Evolutionary conservation across 2,113 vertebrate genomes (phyloP), one percentile per base, ranked within the genome.

Genomic region (Phyllostomus hastatus): DNA sequence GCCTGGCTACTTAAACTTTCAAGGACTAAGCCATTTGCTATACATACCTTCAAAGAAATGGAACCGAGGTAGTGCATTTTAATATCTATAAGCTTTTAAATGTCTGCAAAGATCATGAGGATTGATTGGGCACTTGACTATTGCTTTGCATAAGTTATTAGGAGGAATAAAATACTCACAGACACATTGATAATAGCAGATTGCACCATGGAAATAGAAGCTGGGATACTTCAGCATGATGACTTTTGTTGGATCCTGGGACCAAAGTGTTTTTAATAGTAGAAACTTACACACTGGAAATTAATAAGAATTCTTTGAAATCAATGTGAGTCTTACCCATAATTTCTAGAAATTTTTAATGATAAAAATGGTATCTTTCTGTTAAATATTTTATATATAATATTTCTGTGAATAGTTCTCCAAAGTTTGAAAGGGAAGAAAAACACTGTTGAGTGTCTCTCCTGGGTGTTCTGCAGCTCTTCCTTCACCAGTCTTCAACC

Each of bases 331-430:
- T 5, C 83, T 41, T 38, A 80, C 16, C 14, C 26, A 38, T 83
- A 52, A 73, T 82, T 85, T 95, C 38, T 90, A 79, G 61, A 93
- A 95, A 91, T 59, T 3, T 38, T 75, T 84, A 84, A 96, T 59
- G 17, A 87, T 87, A 24, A 91, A 89, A 83, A 96, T 50, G 75
- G 7, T n/a, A 92, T 70, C 41, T 92, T 26, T 64, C 41, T 69
- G 26, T 52, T 86, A 91, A 76, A 1, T 69, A 78, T 86, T 5
- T 38, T 92, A 1, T 66, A 10, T 70, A 15, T 52, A 52, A 52
- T 52, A 52, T 52, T 52, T 52, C 50, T 52, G 16, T 52, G 11
- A 52, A 52, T 52, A 52, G 11, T n/a, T 52, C 79, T n/a, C 52
- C 46, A 91, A 81, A 7, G 24, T 48, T 93, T 93, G 1, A 50